Percentiles rank a stretch among this genome's conserved stretches.
These are phyloP conservation scores for Tethya wilhelma DNA, from an alignment of 37 sponge, comb jelly and placozoan genomes.

Conservation along the genomic window DNA sequence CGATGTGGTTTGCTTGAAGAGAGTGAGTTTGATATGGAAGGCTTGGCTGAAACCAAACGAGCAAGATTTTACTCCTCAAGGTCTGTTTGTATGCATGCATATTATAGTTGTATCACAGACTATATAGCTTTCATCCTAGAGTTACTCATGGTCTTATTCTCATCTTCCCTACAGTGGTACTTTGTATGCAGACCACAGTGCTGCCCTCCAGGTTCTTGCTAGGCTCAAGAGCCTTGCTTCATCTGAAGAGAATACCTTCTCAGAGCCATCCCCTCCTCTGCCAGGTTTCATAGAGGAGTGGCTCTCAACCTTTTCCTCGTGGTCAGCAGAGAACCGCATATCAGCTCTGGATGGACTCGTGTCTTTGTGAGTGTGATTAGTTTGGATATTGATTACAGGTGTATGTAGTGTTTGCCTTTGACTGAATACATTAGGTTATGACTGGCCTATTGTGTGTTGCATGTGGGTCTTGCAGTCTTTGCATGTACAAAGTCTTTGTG, in stretches of 20 bases:
- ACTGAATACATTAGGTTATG: not conserved
- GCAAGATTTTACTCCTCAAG: slow-evolving; percentile 15
- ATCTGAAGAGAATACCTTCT: not conserved
- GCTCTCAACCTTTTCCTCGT: slow-evolving; percentile 48
- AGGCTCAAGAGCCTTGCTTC: not conserved
- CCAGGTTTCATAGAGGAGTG: slow-evolving; percentile 55
- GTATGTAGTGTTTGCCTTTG: not conserved
- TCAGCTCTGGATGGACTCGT: slow-evolving; percentile 63
- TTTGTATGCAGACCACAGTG: slow-evolving; percentile 18
- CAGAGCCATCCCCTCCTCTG: slow-evolving; percentile 17
- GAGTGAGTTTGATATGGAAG: not conserved
- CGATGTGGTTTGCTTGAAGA: too few species aligned
- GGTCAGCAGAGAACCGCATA: slow-evolving; percentile 58
- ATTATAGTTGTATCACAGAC: too few species aligned
- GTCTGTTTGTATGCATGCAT: too few species aligned
- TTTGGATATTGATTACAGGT: not conserved
- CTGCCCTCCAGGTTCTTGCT: slow-evolving; percentile 14
- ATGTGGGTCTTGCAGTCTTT: not conserved
- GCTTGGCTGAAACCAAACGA: not conserved
- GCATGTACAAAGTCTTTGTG: not conserved
- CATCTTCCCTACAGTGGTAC: not conserved
- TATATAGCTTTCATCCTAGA: not conserved
- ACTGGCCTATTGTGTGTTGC: not conserved
- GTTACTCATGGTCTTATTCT: not conserved
- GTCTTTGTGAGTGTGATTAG: slow-evolving; percentile 19